A percentile compares a stretch with the other conserved stretches of the same genome.
phyloP scores from a whole-genome alignment of 2,888 invertebrate species.

The Fragum whitleyi region DNA sequence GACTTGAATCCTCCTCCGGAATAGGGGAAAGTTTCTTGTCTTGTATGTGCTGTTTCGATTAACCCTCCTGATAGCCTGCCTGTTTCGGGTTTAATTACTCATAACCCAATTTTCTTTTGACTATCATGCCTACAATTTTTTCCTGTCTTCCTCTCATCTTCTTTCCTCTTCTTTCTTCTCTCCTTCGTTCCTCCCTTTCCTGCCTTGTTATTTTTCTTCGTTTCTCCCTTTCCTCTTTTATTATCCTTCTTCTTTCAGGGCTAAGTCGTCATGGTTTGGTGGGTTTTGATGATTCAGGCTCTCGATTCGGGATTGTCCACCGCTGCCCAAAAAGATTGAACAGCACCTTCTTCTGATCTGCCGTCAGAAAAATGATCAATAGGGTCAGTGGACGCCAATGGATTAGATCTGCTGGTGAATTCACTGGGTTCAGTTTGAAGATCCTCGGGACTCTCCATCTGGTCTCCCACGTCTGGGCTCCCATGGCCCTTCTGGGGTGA shows the following conservation, averaged over 20 bases:
- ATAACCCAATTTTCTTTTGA: background rate
- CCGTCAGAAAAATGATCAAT: background rate
- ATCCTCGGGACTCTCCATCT: background rate
- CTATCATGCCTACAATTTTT: background rate
- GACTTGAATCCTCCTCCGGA: background rate
- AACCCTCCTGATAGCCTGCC: background rate
- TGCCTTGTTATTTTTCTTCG: no score
- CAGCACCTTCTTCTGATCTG: background rate
- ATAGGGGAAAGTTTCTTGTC: background rate
- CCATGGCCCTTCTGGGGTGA: background rate
- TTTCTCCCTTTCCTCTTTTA: no score
- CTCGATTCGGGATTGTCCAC: background rate
- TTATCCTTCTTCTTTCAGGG: background rate
- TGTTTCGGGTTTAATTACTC: background rate
- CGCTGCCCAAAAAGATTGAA: background rate
- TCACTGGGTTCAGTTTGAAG: slow-evolving; percentile 1
- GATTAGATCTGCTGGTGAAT: slow-evolving; percentile 23
- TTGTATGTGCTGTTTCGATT: background rate
- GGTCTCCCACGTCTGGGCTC: background rate
- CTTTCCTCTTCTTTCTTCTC: no score
- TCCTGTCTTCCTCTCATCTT: background rate
- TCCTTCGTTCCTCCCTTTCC: no score
- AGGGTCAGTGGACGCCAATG: slow-evolving; percentile 22
- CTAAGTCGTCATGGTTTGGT: background rate
- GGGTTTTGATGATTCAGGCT: background rate